Conservation (phyloP, 1,140 invertebrate species). For the Aradophagus sp. region DNA sequence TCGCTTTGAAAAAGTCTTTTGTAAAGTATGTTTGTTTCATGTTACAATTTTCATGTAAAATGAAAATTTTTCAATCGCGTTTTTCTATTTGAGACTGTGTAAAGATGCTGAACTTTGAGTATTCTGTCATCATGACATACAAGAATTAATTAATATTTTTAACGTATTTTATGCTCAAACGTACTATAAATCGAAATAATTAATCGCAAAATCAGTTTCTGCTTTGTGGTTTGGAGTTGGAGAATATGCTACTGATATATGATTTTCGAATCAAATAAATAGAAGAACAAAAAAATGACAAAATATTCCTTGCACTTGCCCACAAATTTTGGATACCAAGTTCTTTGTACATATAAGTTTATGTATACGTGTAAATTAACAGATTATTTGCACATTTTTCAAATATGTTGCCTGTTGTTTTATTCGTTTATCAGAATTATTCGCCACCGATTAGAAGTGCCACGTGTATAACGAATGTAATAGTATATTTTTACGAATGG, state of each 20-base stretch:
- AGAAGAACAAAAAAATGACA: background rate
- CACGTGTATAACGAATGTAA: constrained; percentile 54
- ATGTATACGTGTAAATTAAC: constrained; percentile 29
- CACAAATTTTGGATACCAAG: constrained; percentile 18
- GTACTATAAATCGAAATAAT: too few species aligned
- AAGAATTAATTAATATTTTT: too few species aligned
- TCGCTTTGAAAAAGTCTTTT: too few species aligned
- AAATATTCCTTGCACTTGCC: constrained; percentile 22
- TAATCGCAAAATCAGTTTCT: too few species aligned
- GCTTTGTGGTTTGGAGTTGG: too few species aligned
- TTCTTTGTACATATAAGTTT: constrained; percentile 34
- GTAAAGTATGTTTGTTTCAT: too few species aligned
- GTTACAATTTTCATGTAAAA: too few species aligned
- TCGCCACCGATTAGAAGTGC: constrained; percentile 49
- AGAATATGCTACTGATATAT: constrained; percentile 7
- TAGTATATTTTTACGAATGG: constrained; percentile 57
- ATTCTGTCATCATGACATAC: too few species aligned
- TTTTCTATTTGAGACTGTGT: too few species aligned
- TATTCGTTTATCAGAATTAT: constrained; percentile 31
- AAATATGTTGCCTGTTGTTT: constrained; percentile 33
- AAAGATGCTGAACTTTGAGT: too few species aligned
- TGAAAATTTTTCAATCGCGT: too few species aligned
- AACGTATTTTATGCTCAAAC: too few species aligned
- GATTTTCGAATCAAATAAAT: constrained; percentile 6
- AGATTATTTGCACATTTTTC: constrained; percentile 38